Evolutionary conservation across 1,140 invertebrate species (phyloP).

Genomic region (Papilio machaon): DNA sequence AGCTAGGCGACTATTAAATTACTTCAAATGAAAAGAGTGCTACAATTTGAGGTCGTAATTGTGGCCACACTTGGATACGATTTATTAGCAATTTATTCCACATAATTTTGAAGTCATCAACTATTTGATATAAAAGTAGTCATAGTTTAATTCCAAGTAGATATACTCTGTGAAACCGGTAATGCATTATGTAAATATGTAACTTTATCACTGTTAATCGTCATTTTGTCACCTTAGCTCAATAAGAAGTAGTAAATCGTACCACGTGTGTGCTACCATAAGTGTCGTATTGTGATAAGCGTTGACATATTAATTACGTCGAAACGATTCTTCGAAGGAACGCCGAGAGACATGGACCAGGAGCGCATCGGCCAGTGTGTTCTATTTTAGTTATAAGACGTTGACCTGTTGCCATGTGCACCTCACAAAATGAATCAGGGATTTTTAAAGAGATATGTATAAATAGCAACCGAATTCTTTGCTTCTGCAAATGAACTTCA

Average conservation of each 20-base stretch:
- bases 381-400: conserved; percentile 73
- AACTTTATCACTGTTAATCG: background rate
- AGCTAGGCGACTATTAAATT: conserved; percentile 19
- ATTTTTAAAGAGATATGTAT: conserved; percentile 27
- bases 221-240: conserved; percentile 14
- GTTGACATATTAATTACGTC: conserved; percentile 76
- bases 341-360: conserved; percentile 70
- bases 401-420: conserved; percentile 73
- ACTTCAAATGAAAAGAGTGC: conserved; percentile 33
- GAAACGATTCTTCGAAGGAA: conserved; percentile 63
- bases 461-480: conserved; percentile 7
- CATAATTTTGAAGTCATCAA: background rate
- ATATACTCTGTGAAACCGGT: background rate
- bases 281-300: conserved; percentile 63
- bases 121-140: background rate
- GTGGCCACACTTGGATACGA: background rate
- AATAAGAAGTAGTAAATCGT: background rate
- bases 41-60: conserved; percentile 21
- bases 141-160: no score
- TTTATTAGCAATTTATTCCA: background rate
- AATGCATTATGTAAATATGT: background rate
- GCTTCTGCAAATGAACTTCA: background rate
- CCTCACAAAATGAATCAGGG: conserved; percentile 57
- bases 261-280: conserved; percentile 28
- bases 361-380: conserved; percentile 51